Evolutionary conservation across 2,113 vertebrate genomes (phyloP).

Genomic region (Litocranius walleri): DNA sequence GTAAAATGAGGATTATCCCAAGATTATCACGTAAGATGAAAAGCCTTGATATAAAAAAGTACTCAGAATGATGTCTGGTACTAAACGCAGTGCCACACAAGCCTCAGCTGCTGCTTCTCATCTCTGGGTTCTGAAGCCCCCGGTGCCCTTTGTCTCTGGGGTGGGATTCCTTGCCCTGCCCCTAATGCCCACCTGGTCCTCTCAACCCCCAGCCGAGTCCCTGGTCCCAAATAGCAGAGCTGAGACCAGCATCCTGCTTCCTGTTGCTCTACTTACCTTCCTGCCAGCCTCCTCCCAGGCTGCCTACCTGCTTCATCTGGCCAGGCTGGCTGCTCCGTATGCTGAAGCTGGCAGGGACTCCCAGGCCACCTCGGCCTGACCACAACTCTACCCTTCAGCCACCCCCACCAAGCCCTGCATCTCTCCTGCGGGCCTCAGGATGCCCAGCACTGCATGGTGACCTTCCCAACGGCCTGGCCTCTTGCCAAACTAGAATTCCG

Average conservation of each 20-base stretch:
- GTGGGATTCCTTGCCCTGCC: background rate
- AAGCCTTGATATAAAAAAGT: background rate
- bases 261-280: constrained; percentile 31
- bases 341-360: background rate
- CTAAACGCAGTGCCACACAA: background rate
- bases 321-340: background rate
- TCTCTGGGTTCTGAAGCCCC: background rate
- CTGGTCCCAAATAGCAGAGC: background rate
- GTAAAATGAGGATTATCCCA: background rate
- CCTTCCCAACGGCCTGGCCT: background rate
- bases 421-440: background rate
- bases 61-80: background rate
- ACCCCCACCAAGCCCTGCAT: background rate
- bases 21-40: background rate
- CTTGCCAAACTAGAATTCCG: background rate
- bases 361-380: background rate
- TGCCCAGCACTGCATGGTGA: background rate
- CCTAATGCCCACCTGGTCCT: background rate
- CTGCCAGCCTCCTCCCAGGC: constrained; percentile 20
- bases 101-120: background rate
- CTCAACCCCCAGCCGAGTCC: background rate
- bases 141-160: background rate
- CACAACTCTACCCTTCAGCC: background rate
- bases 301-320: constrained; percentile 45
- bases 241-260: constrained; percentile 24